phyloP scores from a whole-genome alignment of 1,140 invertebrate genomes.

The Saxidomus purpurata region DNA sequence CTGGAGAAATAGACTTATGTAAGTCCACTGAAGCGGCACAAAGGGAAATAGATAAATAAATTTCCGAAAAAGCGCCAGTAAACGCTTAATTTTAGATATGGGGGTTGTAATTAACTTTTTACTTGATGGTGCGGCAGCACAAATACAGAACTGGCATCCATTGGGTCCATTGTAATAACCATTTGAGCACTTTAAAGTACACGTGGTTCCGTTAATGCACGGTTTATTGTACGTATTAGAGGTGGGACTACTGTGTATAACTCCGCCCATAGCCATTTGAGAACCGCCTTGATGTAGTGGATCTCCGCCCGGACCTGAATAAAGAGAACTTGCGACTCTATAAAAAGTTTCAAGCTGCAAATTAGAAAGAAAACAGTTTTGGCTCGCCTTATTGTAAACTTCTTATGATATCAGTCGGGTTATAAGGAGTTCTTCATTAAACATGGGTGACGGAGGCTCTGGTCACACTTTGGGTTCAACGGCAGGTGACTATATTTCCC shows the following conservation, averaged over 20 bases:
- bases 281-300: conserved; percentile 45
- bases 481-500: too few species aligned
- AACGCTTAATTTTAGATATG: too few species aligned
- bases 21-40: too few species aligned
- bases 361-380: neutral
- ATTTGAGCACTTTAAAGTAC: conserved; percentile 1
- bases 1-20: too few species aligned
- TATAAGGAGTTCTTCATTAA: too few species aligned
- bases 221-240: neutral
- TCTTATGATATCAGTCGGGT: too few species aligned
- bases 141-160: conserved; percentile 44
- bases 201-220: conserved; percentile 4
- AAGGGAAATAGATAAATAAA: too few species aligned
- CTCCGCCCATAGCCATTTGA: conserved; percentile 7
- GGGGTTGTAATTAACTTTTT: too few species aligned
- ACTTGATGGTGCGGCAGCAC: neutral
- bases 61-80: too few species aligned
- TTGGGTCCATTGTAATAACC: conserved; percentile 30
- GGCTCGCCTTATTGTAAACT: neutral
- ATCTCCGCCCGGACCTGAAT: conserved; percentile 43
- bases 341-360: neutral
- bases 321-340: neutral
- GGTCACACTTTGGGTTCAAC: too few species aligned
- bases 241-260: neutral
- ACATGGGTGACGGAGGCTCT: too few species aligned